Evolutionary conservation across 1,140 invertebrate species (phyloP).

Genomic region (Oscheius sp.): DNA sequence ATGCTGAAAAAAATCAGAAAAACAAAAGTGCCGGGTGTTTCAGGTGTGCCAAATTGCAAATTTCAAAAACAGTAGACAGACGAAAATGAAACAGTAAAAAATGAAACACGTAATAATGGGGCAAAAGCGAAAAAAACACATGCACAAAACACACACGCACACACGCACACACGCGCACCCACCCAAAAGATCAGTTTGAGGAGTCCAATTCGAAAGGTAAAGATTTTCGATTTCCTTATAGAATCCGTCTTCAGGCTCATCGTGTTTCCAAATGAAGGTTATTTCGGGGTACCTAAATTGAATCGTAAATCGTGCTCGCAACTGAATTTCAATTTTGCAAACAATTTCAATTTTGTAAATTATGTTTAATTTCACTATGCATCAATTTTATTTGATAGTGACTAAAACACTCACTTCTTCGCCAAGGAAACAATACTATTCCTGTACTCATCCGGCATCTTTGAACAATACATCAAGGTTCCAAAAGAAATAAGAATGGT

Average conservation of each 20-base stretch:
- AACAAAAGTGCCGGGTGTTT: no score
- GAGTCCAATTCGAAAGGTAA: constrained; percentile 35
- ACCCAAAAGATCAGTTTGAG: constrained; percentile 42
- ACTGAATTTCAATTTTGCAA: no score
- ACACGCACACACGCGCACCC: neutral
- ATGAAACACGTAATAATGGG: no score
- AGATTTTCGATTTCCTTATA: constrained; percentile 22
- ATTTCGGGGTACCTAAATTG: constrained; percentile 29
- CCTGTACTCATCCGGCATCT: constrained; percentile 34
- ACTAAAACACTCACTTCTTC: neutral
- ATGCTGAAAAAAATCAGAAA: constrained; percentile 29
- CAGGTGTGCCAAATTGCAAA: no score
- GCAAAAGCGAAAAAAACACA: constrained; percentile 8
- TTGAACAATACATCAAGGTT: constrained; percentile 1
- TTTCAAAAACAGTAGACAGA: neutral
- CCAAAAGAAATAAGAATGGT: constrained; percentile 38
- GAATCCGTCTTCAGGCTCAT: constrained; percentile 35
- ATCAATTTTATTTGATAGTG: no score
- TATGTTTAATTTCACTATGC: no score
- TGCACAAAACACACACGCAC: neutral
- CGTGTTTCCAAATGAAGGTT: constrained; percentile 45
- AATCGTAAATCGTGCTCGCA: no score
- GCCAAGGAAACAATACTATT: constrained; percentile 11
- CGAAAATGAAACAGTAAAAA: no score
- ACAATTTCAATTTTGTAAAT: no score